Conservation (phyloP, 1,140 invertebrate species). For the Chrysoperla carnea region DNA sequence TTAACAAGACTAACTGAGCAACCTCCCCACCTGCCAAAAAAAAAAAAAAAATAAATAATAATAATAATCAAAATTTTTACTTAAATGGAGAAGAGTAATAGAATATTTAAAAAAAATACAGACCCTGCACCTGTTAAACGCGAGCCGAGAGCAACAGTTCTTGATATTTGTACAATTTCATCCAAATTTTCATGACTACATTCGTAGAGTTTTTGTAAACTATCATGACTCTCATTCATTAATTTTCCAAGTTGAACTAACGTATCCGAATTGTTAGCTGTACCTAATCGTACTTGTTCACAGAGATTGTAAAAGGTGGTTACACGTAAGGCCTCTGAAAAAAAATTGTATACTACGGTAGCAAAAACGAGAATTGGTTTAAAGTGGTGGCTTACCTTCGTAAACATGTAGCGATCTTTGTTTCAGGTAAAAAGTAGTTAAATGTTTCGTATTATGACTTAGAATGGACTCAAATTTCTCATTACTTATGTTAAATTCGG, state of each 20-base stretch:
- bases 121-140: constrained; percentile 80
- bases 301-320: constrained; percentile 53
- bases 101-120: no score
- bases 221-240: constrained; percentile 80
- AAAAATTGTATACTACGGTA: constrained; percentile 3
- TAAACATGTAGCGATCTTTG: constrained; percentile 83
- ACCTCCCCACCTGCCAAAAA: constrained; percentile 59
- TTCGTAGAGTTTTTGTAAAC: constrained; percentile 73
- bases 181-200: constrained; percentile 88
- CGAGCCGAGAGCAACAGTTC: constrained; percentile 54
- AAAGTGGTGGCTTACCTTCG: constrained; percentile 27
- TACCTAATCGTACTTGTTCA: constrained; percentile 9
- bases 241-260: constrained; percentile 52
- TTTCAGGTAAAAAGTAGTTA: constrained; percentile 58
- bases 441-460: constrained; percentile 45
- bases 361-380: not conserved
- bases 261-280: constrained; percentile 25
- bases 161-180: constrained; percentile 59
- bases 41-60: no score
- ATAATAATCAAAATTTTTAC: no score
- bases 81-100: no score
- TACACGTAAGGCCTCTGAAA: constrained; percentile 63
- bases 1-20: constrained; percentile 76
- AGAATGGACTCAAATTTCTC: constrained; percentile 49
- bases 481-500: constrained; percentile 40